These are phyloP conservation scores for Neoseiulus cucumeris DNA, from an alignment of 1,140 invertebrate species.

Conservation along the genomic window DNA sequence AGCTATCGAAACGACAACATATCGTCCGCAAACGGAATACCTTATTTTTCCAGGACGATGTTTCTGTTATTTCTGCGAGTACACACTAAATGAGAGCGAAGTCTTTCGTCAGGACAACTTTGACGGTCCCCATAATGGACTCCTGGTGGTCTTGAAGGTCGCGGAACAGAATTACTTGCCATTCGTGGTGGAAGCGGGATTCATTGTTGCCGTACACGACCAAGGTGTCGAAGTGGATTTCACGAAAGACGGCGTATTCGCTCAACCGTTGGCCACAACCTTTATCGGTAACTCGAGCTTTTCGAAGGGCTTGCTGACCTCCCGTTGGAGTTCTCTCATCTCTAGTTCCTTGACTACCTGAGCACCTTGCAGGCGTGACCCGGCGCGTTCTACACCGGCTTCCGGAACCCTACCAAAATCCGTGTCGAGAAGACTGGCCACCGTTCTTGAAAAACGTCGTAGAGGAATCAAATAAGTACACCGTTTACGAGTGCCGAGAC, in stretches of 20 bases:
- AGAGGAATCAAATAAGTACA: neutral
- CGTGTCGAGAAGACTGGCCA: neutral
- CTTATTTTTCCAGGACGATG: neutral
- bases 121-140: neutral
- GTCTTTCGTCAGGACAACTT: neutral
- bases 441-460: neutral
- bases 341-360: too few relatives aligned
- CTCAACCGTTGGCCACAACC: neutral
- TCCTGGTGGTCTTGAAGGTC: neutral
- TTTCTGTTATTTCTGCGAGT: neutral
- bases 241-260: conserved; percentile 3
- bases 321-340: too few relatives aligned
- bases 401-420: neutral
- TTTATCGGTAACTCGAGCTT: neutral
- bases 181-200: neutral
- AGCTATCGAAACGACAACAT: neutral
- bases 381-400: neutral
- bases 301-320: too few relatives aligned
- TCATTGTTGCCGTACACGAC: neutral
- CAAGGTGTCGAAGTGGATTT: conserved; percentile 1
- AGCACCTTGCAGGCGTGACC: neutral
- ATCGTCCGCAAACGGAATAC: neutral
- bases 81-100: neutral
- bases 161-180: neutral
- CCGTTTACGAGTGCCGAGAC: neutral